A percentile compares a stretch with the other conserved stretches of the same genome.
Evolutionary conservation across 2,888 invertebrate species (phyloP).

Genomic region (Ectemnius lituratus): DNA sequence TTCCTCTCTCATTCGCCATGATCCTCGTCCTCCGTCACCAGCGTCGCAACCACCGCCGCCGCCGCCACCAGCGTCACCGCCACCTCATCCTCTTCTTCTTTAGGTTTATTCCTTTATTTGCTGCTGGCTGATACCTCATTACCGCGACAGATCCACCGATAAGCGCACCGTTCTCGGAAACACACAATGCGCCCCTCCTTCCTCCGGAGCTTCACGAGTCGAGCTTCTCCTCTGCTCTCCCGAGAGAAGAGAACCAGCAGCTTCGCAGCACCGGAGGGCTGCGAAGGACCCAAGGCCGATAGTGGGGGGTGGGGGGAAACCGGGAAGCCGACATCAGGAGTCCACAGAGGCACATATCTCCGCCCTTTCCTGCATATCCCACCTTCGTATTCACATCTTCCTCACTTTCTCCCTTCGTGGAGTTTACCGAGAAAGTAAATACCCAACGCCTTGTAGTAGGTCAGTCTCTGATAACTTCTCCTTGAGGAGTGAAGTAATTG

Average conservation of each 20-base stretch:
- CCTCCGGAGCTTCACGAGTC: conserved; percentile 29
- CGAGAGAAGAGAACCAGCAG: not conserved
- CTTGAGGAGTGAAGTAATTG: no score
- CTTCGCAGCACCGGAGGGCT: conserved; percentile 61
- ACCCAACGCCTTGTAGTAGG: conserved; percentile 29
- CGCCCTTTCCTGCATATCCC: conserved; percentile 35
- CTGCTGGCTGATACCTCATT: conserved; percentile 77
- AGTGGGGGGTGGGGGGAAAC: conserved; percentile 36
- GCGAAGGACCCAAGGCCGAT: conserved; percentile 12
- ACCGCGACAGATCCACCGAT: conserved; percentile 78
- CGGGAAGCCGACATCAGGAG: conserved; percentile 51
- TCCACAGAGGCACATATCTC: conserved; percentile 41
- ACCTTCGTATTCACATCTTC: conserved; percentile 3
- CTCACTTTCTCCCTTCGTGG: conserved; percentile 8
- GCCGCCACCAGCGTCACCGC: conserved; percentile 43
- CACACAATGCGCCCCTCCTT: conserved; percentile 75
- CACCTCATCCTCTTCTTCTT: conserved; percentile 42
- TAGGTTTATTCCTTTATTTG: conserved; percentile 74
- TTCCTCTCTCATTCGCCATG: conserved; percentile 26
- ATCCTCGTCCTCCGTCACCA: conserved; percentile 21
- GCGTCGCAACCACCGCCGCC: conserved; percentile 23
- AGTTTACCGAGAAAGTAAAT: conserved; percentile 50
- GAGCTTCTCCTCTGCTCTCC: conserved; percentile 9
- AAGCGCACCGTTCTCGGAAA: conserved; percentile 77
- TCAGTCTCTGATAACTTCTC: no score